Conservation (phyloP, 2,888 invertebrate genomes). For the Drosophila gaucha region DNA sequence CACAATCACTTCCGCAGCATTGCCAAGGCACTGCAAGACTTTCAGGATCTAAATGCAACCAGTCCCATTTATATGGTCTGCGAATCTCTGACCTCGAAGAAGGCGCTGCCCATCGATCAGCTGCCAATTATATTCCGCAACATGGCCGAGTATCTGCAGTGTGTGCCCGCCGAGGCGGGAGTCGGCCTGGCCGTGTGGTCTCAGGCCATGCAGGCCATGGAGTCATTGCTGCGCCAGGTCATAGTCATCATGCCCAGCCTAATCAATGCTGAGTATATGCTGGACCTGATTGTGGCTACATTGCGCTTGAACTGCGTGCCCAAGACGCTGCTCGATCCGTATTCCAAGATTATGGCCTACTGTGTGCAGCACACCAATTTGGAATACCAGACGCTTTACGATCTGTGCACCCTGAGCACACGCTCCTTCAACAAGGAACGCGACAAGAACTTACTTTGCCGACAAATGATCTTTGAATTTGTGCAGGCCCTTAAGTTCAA, state of each 20-base stretch:
- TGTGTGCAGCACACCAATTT: conserved; percentile 95
- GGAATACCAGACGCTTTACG: conserved; percentile 91
- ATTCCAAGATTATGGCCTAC: conserved; percentile 96
- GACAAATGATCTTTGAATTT: conserved; percentile 96
- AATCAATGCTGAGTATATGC: conserved; percentile 89
- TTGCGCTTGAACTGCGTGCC: conserved; percentile 92
- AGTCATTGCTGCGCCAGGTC: conserved; percentile 92
- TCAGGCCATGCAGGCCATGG: conserved; percentile 93
- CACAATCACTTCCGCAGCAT: conserved; percentile 97
- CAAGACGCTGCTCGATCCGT: conserved; percentile 94
- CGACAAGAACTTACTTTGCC: conserved; percentile 95
- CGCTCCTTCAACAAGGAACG: conserved; percentile 95
- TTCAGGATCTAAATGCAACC: conserved; percentile 97
- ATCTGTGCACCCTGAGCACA: conserved; percentile 95
- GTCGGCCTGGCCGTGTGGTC: conserved; percentile 91
- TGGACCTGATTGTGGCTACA: conserved; percentile 91
- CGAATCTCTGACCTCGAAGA: conserved; percentile 90
- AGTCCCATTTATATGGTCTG: conserved; percentile 95
- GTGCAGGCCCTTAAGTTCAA: conserved; percentile 98
- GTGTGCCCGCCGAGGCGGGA: conserved; percentile 92
- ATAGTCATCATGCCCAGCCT: conserved; percentile 89
- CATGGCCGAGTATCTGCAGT: conserved; percentile 96
- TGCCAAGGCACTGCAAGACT: conserved; percentile 96
- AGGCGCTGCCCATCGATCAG: conserved; percentile 89
- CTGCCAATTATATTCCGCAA: conserved; percentile 94